Evolutionary conservation across 2,797 vertebrate species (phyloP).

Genomic region (Malurus leucopterus): DNA sequence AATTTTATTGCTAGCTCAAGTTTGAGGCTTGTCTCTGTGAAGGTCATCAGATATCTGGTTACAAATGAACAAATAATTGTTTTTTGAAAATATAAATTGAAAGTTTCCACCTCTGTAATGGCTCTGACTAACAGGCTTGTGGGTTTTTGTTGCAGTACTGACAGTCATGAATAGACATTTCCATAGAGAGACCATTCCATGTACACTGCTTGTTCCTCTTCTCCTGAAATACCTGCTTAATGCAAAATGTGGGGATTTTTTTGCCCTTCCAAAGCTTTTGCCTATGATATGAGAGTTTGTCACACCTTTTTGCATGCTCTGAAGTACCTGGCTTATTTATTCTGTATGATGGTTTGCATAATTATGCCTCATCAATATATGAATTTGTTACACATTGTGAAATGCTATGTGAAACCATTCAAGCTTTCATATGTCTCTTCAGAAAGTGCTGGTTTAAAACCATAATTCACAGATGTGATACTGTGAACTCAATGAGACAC

Average conservation of each 20-base stretch:
- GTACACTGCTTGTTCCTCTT: not conserved
- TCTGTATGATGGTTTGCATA: not conserved
- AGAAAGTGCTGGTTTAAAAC: not conserved
- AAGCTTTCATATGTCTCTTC: not conserved
- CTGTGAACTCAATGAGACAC: not conserved
- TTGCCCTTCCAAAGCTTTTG: not conserved
- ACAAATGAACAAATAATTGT: not conserved
- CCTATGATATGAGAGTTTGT: not conserved
- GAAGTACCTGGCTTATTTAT: not conserved
- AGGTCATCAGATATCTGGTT: not conserved
- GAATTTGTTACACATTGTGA: not conserved
- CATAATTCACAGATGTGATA: not conserved
- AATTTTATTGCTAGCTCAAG: not conserved
- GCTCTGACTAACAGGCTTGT: not conserved
- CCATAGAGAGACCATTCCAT: not conserved
- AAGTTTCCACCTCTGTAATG: not conserved
- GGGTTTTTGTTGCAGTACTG: not conserved
- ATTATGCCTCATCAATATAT: not conserved
- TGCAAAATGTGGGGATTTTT: not conserved
- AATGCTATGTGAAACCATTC: not conserved
- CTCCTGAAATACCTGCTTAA: not conserved
- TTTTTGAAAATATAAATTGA: not conserved
- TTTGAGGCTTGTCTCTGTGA: not conserved
- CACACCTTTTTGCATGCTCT: not conserved
- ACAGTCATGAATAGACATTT: fast-evolving